phyloP scores from a whole-genome alignment of 1,140 invertebrate species.

The Saxidomus purpurata region DNA sequence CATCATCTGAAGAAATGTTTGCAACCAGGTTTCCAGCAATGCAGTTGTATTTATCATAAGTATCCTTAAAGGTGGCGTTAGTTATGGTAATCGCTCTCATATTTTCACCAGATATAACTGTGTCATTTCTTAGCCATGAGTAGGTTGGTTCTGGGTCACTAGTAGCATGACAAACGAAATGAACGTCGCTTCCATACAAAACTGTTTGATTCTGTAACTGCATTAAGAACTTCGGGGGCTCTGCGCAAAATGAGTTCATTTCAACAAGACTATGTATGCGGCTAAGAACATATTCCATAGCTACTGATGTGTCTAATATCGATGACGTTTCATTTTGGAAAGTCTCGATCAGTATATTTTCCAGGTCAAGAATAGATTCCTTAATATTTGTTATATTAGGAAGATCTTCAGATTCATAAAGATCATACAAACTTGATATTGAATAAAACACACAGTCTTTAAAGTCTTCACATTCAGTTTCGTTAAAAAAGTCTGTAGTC shows the following conservation, averaged over 20 bases:
- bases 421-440: constrained; percentile 25
- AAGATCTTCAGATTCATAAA: too few species aligned
- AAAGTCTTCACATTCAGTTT: constrained; percentile 7
- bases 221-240: neutral
- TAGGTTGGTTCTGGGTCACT: constrained; percentile 13
- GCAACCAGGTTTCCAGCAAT: too few species aligned
- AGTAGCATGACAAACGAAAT: constrained; percentile 7
- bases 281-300: neutral
- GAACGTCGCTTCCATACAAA: neutral
- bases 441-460: constrained; percentile 27
- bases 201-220: neutral
- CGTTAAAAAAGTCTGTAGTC: constrained; percentile 13
- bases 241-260: constrained; percentile 29
- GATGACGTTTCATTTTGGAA: constrained; percentile 35
- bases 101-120: neutral
- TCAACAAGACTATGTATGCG: neutral
- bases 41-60: too few species aligned
- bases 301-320: neutral
- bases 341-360: too few species aligned
- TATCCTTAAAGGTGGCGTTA: neutral
- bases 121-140: constrained; percentile 14
- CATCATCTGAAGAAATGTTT: too few species aligned
- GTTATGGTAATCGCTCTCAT: neutral
- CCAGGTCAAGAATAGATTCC: too few species aligned
- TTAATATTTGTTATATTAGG: too few species aligned